Conservation (phyloP, 2,797 vertebrate species). For the Pterois miles region DNA sequence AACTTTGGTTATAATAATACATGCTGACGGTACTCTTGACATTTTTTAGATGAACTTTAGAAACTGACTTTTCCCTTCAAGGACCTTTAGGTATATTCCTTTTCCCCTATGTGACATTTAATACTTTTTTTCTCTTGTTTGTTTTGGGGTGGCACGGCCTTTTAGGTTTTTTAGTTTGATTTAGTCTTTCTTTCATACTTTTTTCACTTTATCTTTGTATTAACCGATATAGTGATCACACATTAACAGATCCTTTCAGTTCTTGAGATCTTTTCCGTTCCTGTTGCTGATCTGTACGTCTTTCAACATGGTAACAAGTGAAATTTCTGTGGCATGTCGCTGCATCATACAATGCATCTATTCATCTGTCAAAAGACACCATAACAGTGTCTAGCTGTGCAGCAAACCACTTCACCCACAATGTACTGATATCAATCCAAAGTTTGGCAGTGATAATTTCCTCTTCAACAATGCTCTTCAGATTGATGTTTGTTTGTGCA, state of each 20-base stretch:
- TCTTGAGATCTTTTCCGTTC: neutral
- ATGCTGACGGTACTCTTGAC: neutral
- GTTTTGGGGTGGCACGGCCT: neutral
- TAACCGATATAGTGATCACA: neutral
- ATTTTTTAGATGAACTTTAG: neutral
- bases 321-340: slow-evolving; percentile 5
- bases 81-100: neutral
- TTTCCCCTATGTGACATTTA: neutral
- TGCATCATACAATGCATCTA: slow-evolving; percentile 14
- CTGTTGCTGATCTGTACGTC: neutral
- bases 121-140: neutral
- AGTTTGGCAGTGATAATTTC: slow-evolving; percentile 33
- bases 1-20: neutral
- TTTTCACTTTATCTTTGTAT: neutral
- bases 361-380: slow-evolving; percentile 30
- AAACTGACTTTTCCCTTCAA: neutral
- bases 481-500: slow-evolving; percentile 53
- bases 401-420: neutral
- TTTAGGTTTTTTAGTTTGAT: neutral
- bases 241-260: neutral
- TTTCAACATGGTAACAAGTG: neutral
- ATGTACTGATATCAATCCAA: slow-evolving; percentile 42
- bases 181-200: neutral
- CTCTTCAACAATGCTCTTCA: slow-evolving; percentile 36
- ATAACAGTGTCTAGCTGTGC: slow-evolving; percentile 9